These are phyloP conservation scores for Thunnus thynnus DNA, from an alignment of 2,113 vertebrate species.

Conservation along the genomic window DNA sequence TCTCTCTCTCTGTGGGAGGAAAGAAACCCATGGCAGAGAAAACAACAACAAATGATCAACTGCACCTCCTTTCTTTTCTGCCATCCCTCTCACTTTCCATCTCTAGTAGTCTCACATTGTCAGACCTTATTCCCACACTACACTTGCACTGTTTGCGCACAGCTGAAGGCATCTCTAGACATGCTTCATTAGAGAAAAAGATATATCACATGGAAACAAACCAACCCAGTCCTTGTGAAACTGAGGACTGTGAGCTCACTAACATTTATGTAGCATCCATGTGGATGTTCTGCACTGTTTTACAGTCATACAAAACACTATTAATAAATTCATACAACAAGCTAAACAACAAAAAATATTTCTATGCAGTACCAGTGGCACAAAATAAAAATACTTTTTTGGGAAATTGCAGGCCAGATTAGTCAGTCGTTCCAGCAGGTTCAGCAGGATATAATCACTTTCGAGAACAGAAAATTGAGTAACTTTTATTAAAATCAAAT, in stretches of 20 bases:
- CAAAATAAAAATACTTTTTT: background rate
- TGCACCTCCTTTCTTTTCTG: conserved; percentile 21
- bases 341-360: background rate
- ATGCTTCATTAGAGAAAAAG: conserved; percentile 54
- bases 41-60: conserved; percentile 69
- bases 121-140: conserved; percentile 54
- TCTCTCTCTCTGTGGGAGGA: conserved; percentile 55
- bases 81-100: conserved; percentile 33
- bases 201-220: conserved; percentile 36
- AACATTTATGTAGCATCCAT: conserved; percentile 17
- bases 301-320: background rate
- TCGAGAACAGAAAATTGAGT: background rate
- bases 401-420: background rate
- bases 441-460: background rate
- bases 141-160: conserved; percentile 30
- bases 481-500: conserved; percentile 15
- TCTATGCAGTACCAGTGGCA: background rate
- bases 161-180: conserved; percentile 38
- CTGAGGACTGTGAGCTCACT: background rate
- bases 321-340: background rate
- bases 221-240: background rate
- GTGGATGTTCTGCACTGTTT: conserved; percentile 4
- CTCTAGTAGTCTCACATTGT: conserved; percentile 54
- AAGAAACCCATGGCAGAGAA: conserved; percentile 49
- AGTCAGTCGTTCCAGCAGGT: background rate